Percentiles rank a stretch among this genome's conserved stretches.
phyloP scores from a whole-genome alignment of 2,797 vertebrate genomes.

The Artibeus lituratus region DNA sequence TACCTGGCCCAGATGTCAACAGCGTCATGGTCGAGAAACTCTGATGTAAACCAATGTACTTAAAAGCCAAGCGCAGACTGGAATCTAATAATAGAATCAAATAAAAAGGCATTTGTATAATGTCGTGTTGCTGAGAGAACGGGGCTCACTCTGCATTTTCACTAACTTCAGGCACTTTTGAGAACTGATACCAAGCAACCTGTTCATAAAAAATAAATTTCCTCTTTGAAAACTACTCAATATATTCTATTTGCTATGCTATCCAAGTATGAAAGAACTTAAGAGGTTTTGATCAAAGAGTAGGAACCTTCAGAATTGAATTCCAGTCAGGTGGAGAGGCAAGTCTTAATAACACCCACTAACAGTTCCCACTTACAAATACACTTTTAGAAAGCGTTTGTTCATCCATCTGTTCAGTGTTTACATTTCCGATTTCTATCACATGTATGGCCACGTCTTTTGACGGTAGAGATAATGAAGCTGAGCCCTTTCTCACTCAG shows the following conservation, averaged over 20 bases:
- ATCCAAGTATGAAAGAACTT: slow-evolving; percentile 37
- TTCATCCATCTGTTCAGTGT: slow-evolving; percentile 19
- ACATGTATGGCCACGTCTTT: neutral
- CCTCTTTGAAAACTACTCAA: slow-evolving; percentile 44
- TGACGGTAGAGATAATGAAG: slow-evolving; percentile 2
- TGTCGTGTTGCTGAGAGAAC: neutral
- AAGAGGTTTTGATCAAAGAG: slow-evolving; percentile 51
- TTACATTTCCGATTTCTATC: neutral
- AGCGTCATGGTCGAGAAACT: neutral
- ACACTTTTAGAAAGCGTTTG: slow-evolving; percentile 16
- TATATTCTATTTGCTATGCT: slow-evolving; percentile 39
- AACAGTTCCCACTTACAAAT: slow-evolving; percentile 1
- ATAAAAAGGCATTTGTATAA: neutral
- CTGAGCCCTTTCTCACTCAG: neutral
- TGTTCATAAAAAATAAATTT: slow-evolving; percentile 64
- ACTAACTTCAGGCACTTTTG: slow-evolving; percentile 7
- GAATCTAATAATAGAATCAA: neutral
- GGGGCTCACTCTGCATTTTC: neutral
- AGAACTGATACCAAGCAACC: slow-evolving; percentile 1
- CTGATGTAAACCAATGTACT: neutral
- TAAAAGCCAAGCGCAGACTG: neutral
- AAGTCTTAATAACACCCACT: slow-evolving; percentile 38
- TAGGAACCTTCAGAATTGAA: slow-evolving; percentile 57
- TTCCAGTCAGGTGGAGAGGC: slow-evolving; percentile 48
- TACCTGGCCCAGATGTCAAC: neutral